These are phyloP conservation scores for Thera britannica DNA, from an alignment of 2,888 invertebrate genomes.

Conservation along the genomic window DNA sequence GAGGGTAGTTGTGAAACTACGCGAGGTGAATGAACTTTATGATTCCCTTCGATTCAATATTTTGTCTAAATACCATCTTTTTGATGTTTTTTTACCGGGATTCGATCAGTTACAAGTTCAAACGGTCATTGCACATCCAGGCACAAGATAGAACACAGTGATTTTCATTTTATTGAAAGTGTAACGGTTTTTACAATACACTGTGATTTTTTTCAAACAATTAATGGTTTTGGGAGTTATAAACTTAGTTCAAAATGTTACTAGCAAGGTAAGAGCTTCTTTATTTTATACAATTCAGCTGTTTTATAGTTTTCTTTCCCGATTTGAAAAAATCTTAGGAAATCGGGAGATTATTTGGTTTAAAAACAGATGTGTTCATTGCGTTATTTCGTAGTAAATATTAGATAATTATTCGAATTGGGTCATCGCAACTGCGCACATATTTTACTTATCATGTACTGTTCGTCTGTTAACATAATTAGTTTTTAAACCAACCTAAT, in stretches of 20 bases:
- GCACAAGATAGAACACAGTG: conserved; percentile 63
- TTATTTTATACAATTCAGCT: background rate
- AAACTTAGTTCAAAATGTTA: conserved; percentile 58
- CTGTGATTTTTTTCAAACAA: conserved; percentile 43
- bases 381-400: conserved; percentile 1
- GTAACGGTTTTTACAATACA: conserved; percentile 49
- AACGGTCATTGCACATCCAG: conserved; percentile 67
- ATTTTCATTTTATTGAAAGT: conserved; percentile 48
- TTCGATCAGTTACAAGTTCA: conserved; percentile 45
- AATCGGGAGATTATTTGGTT: background rate
- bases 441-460: conserved; percentile 16
- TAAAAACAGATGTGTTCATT: background rate
- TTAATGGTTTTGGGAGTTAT: conserved; percentile 56
- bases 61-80: conserved; percentile 49
- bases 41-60: background rate
- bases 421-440: conserved; percentile 21
- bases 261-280: conserved; percentile 64
- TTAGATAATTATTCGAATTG: background rate
- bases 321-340: background rate
- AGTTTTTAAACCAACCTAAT: conserved; percentile 1
- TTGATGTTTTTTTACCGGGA: conserved; percentile 18
- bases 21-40: conserved; percentile 18
- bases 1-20: conserved; percentile 11
- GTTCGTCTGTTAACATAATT: conserved; percentile 9
- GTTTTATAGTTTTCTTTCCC: background rate